A percentile compares a stretch with the other conserved stretches of the same genome.
Conservation (phyloP, 2,797 vertebrate species). For the Oryzias sinensis region DNA sequence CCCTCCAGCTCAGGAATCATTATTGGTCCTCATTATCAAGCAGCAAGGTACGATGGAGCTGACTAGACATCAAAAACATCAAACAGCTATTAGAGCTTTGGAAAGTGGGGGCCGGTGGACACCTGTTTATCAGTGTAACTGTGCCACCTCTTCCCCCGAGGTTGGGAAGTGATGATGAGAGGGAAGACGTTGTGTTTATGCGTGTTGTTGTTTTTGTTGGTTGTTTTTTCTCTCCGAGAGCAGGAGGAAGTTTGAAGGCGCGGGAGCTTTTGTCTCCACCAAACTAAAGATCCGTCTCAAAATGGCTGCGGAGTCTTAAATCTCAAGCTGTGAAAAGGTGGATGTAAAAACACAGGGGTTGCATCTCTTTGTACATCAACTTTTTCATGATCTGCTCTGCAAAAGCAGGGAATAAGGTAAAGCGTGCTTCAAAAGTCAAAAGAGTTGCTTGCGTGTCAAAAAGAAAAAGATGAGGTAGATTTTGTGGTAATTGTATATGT, state of each 20-base stretch:
- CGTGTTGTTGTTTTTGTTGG: conserved; percentile 48
- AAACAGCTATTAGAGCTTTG: conserved; percentile 68
- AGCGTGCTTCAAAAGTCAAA: background rate
- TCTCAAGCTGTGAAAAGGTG: background rate
- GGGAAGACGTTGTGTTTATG: conserved; percentile 57
- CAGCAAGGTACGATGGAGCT: conserved; percentile 97
- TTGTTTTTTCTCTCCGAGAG: conserved; percentile 42
- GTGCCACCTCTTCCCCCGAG: conserved; percentile 72
- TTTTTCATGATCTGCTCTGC: conserved; percentile 6
- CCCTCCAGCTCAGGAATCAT: conserved; percentile 98
- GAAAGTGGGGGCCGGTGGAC: conserved; percentile 63
- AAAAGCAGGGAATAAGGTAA: background rate
- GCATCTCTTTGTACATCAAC: background rate
- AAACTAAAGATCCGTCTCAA: conserved; percentile 23
- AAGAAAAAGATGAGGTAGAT: too few species aligned
- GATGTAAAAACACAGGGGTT: background rate
- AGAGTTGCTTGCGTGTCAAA: conserved; percentile 7
- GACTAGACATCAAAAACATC: conserved; percentile 93
- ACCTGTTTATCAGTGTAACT: conserved; percentile 83
- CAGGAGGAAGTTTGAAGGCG: conserved; percentile 33
- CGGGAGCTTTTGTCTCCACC: conserved; percentile 32
- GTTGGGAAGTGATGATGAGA: conserved; percentile 61
- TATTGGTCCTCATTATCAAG: conserved; percentile 95
- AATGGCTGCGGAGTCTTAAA: conserved; percentile 35
- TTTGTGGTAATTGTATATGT: background rate